phyloP scores from a whole-genome alignment of 1,140 invertebrate genomes.

The Drosophila gunungcola region DNA sequence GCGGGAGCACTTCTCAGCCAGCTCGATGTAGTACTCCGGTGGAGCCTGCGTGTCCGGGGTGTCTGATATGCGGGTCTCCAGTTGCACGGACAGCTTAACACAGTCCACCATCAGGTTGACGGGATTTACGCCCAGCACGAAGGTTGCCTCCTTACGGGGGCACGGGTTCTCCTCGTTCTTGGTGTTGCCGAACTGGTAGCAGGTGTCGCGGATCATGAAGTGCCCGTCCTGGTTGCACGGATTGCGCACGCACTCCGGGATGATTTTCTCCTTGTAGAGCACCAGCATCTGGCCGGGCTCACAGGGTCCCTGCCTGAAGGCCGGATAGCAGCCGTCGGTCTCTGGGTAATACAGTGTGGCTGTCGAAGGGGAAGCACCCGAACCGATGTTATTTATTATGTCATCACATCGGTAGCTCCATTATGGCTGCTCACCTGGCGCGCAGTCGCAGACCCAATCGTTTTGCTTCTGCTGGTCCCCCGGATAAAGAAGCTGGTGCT shows the following conservation, averaged over 20 bases:
- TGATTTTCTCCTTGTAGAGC: constrained; percentile 85
- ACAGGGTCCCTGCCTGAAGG: constrained; percentile 88
- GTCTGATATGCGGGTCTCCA: constrained; percentile 69
- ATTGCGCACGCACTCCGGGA: constrained; percentile 87
- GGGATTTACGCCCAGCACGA: constrained; percentile 85
- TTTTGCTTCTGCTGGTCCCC: constrained; percentile 86
- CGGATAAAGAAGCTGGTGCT: constrained; percentile 88
- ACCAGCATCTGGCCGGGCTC: constrained; percentile 86
- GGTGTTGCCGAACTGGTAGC: constrained; percentile 85
- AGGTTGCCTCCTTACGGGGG: constrained; percentile 83
- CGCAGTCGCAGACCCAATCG: constrained; percentile 89
- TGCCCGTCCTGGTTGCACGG: constrained; percentile 86
- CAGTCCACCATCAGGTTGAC: constrained; percentile 85
- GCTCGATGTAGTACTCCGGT: constrained; percentile 60
- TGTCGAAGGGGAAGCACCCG: constrained; percentile 63
- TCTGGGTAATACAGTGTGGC: constrained; percentile 87
- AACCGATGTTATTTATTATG: constrained; percentile 42
- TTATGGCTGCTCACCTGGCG: constrained; percentile 84
- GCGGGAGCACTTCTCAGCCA: constrained; percentile 67
- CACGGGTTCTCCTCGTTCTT: constrained; percentile 52
- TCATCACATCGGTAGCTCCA: constrained; percentile 43
- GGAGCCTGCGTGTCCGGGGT: constrained; percentile 20
- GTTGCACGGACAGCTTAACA: constrained; percentile 72
- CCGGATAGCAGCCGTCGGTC: constrained; percentile 87
- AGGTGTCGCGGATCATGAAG: constrained; percentile 86